phyloP scores from a whole-genome alignment of 2,113 vertebrate species.

The Casuarius casuarius region DNA sequence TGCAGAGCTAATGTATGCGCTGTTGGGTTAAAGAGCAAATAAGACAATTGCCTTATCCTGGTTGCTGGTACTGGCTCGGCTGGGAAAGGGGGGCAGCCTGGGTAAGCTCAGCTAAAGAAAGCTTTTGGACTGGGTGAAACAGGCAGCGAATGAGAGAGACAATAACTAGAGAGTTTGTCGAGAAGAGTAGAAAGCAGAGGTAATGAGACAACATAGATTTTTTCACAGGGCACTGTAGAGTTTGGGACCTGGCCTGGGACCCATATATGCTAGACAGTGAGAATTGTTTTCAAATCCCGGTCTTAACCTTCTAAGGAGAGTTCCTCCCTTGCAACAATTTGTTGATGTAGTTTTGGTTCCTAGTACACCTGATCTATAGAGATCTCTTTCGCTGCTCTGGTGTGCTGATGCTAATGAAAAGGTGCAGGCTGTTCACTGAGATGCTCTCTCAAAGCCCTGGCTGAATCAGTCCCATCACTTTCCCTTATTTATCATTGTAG shows the following conservation, averaged over 20 bases:
- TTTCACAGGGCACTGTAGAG: rapidly evolving
- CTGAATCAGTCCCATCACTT: background rate
- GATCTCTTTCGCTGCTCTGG: background rate
- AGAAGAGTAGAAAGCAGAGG: background rate
- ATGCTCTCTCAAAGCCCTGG: background rate
- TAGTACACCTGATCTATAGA: background rate
- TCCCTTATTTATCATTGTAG: background rate
- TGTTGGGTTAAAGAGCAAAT: background rate
- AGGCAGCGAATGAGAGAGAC: no score
- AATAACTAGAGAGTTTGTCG: background rate
- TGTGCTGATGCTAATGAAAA: background rate
- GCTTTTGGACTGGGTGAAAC: background rate
- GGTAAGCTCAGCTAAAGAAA: no score
- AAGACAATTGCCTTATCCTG: background rate
- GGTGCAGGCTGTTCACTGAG: background rate
- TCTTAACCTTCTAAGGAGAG: background rate
- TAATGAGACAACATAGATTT: rapidly evolving
- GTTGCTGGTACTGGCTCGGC: background rate
- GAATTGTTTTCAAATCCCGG: background rate
- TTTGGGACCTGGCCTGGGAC: background rate
- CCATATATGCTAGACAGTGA: background rate
- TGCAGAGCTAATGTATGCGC: no score
- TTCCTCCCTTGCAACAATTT: background rate
- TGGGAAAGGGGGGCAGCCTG: background rate
- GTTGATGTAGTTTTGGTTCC: background rate